phyloP scores from a whole-genome alignment of 1,140 invertebrate genomes.

The Zaprionus ornatus region DNA sequence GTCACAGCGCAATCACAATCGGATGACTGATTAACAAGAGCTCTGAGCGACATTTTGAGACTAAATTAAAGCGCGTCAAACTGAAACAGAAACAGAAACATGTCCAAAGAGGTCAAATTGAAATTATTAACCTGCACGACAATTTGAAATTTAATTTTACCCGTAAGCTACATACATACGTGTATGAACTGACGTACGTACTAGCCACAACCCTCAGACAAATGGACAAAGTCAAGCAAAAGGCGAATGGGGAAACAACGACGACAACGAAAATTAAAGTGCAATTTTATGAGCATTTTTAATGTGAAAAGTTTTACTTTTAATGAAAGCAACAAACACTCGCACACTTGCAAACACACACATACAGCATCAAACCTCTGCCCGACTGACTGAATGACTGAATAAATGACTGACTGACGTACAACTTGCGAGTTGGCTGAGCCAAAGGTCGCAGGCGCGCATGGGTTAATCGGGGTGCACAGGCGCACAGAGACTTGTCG shows the following conservation, averaged over 20 bases:
- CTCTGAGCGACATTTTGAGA: slow-evolving; percentile 16
- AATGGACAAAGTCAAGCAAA: slow-evolving; percentile 49
- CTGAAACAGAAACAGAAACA: slow-evolving; percentile 23
- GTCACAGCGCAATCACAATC: slow-evolving; percentile 2
- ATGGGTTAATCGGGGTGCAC: slow-evolving; percentile 77
- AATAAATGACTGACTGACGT: slow-evolving; percentile 29
- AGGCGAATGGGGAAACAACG: slow-evolving; percentile 43
- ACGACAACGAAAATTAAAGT: slow-evolving; percentile 65
- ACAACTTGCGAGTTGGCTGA: slow-evolving; percentile 26
- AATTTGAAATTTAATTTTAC: slow-evolving; percentile 76
- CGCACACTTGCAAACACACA: slow-evolving; percentile 12
- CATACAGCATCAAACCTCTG: slow-evolving; percentile 43
- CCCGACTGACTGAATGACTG: slow-evolving; percentile 32
- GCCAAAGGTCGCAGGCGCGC: slow-evolving; percentile 45
- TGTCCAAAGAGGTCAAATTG: slow-evolving; percentile 68
- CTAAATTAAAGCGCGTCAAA: slow-evolving; percentile 35
- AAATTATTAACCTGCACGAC: slow-evolving; percentile 69
- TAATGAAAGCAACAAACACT: slow-evolving; percentile 66
- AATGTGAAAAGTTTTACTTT: slow-evolving; percentile 76
- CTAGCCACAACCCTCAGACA: slow-evolving; percentile 14
- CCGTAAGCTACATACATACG: not conserved
- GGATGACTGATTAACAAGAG: not conserved
- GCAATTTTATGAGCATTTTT: slow-evolving; percentile 80
- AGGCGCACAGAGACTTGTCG: slow-evolving; percentile 56
- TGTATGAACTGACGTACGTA: not conserved